These are phyloP conservation scores for Lepas anatifera DNA, from an alignment of 2,888 invertebrate genomes.

Conservation along the genomic window DNA sequence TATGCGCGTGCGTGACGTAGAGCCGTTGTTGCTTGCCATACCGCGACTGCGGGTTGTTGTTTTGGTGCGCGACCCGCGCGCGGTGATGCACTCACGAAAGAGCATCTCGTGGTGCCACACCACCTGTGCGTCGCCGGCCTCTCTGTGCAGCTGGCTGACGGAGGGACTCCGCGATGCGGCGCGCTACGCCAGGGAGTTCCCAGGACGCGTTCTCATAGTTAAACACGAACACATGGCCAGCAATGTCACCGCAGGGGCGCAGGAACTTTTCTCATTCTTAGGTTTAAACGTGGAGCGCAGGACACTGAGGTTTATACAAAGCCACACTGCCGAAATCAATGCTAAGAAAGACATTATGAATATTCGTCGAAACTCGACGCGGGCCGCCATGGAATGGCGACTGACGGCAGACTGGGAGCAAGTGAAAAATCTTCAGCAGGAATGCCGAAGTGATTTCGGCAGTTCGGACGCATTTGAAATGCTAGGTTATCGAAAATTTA, in stretches of 20 bases:
- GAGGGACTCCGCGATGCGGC: neutral
- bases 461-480: neutral
- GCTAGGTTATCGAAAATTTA: neutral
- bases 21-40: slow-evolving; percentile 14
- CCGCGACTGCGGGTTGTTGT: slow-evolving; percentile 26
- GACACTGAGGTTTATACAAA: neutral
- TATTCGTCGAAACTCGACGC: too few relatives aligned
- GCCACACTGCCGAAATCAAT: neutral
- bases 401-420: neutral
- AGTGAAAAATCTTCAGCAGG: neutral
- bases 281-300: neutral
- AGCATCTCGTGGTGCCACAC: slow-evolving; percentile 20
- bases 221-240: neutral
- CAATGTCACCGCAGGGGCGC: neutral
- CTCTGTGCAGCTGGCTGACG: neutral
- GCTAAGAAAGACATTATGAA: neutral
- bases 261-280: neutral
- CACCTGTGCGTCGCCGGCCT: neutral
- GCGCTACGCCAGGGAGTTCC: neutral
- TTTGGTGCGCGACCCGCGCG: slow-evolving; percentile 28
- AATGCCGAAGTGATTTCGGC: neutral
- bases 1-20: slow-evolving; percentile 15
- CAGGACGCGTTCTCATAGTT: neutral
- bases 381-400: too few relatives aligned
- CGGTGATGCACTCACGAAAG: slow-evolving; percentile 26